Base-by-base conservation (phyloP, 2,113 vertebrate species). In the Cercocebus atys region DNA sequence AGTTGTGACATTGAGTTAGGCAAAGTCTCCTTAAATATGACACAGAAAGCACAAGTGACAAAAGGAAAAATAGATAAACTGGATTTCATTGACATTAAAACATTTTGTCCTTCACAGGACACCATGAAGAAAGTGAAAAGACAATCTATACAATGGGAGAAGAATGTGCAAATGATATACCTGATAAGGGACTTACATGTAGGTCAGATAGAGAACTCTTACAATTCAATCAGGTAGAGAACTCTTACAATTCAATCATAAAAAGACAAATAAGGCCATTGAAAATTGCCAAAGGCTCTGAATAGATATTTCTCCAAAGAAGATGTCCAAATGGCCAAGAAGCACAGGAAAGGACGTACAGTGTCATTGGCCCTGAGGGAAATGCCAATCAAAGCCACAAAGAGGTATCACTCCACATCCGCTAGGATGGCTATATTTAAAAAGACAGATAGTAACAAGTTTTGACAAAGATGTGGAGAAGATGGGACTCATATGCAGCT, bases 351-450 rank as follows among this genome's bases (percentile, higher is more conserved):
- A 68, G 16, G 68, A 25, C 0, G 25, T 43, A 35, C 59, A 3
- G 10, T 13, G 13, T 55, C 50, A 9, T 30, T 25, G n/a, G 35
- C 32, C n/a, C 4, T 7, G 2, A 52, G 55, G 32, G 47, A 81
- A 79, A 76, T 17, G 23, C 64, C 32, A 43, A 38, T 38, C 30
- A 4, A 35, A 79, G 11, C 32, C 16, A 17, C 22, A 43, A 5
- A 1, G 32, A 27, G 25, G 66, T 20, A 25, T 2, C 6, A 22
- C 25, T 30, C 8, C 8, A 10, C 6, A 40, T 5, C 9, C 59
- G 3, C n/a, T 6, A 6, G 18, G 78, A 35, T 0, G 38, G 20
- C 11, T 30, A 1, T 1, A 16, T 25, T 47, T 7, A 40, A 22
- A 32, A 57, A 50, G 80, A 43, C 3, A 25, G 68, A 81, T 11